These are phyloP conservation scores for Zonitis immaculata DNA, from an alignment of 2,888 invertebrate genomes.

Conservation along the genomic window DNA sequence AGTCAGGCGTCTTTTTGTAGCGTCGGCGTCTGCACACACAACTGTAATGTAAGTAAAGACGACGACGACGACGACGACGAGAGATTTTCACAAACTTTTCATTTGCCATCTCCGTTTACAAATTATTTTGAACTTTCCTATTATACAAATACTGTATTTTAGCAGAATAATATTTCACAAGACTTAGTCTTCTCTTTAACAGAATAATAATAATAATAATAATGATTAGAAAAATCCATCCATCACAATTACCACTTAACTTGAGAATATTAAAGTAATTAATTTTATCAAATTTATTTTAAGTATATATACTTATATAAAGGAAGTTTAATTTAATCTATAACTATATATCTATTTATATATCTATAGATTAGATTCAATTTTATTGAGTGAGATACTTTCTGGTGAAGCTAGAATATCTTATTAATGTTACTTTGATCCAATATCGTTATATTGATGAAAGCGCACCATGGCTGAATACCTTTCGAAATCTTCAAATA, in stretches of 20 bases:
- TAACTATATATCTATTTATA: too few species aligned
- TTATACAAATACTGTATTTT: background rate
- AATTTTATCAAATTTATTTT: too few species aligned
- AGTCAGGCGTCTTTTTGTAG: constrained; percentile 10
- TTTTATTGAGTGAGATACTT: constrained; percentile 9
- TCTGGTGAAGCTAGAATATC: constrained; percentile 15
- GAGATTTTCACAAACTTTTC: background rate
- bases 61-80: background rate
- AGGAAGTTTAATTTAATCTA: too few species aligned
- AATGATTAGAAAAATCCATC: too few species aligned
- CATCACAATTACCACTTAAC: too few species aligned
- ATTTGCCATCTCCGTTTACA: background rate
- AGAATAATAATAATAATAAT: background rate
- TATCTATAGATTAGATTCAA: background rate
- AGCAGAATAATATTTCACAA: background rate
- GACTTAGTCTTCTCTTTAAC: background rate
- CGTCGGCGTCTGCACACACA: constrained; percentile 1
- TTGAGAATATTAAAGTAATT: too few species aligned
- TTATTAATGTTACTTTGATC: constrained; percentile 10
- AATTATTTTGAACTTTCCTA: background rate
- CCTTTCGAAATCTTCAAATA: background rate
- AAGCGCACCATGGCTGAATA: background rate
- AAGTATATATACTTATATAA: too few species aligned
- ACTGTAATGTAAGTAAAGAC: too few species aligned
- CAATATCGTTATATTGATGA: background rate